Evolutionary conservation across 2,113 vertebrate species (phyloP), one percentile per base, ranked within the genome.

Genomic region (Melanocharis versteri): DNA sequence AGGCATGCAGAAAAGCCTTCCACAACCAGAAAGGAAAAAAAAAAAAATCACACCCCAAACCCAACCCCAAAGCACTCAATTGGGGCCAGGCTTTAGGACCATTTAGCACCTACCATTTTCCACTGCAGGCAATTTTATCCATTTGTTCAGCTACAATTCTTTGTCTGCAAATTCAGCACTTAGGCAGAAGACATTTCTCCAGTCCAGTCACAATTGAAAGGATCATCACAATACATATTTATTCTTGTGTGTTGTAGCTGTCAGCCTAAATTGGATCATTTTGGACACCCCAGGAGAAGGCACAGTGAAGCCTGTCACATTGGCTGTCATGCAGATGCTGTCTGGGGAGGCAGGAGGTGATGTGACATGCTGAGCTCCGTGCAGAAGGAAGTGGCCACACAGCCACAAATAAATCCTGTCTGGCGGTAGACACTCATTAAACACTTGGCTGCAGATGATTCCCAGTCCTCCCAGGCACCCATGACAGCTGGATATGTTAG

Each of bases 391-490:
- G 39, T 30, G 27, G 64, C 33, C 73, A 80, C 70, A 56, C 3
- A 62, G 70, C 73, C 73, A 85, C 91, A 73, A 89, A 89, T 64
- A 94, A 95, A 82, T 40, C 45, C 69, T 93, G 12, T 58, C 77
- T 73, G 47, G 39, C 75, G 44, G 31, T 44, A 53, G 85, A 64
- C 45, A 27, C 31, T 87, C 83, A 94, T 64, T 90, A 95, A 89
- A 62, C 13, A 45, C 51, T 77, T 47, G 31, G 28, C 60, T 81
- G 72, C 24, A 87, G 71, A 60, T 35, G 6, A 66, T 92, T 87
- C 42, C 47, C 27, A 42, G 83, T 75, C 42, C 9, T 90, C 20
- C 37, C 53, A 83, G 64, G 68, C 57, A 78, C 53, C 35, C 16
- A 5, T 35, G 39, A 68, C 80, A 94, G 58, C 42, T 80, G 71